These are phyloP conservation scores for Luscinia luscinia DNA, from an alignment of 2,797 vertebrate genomes.

Conservation along the genomic window DNA sequence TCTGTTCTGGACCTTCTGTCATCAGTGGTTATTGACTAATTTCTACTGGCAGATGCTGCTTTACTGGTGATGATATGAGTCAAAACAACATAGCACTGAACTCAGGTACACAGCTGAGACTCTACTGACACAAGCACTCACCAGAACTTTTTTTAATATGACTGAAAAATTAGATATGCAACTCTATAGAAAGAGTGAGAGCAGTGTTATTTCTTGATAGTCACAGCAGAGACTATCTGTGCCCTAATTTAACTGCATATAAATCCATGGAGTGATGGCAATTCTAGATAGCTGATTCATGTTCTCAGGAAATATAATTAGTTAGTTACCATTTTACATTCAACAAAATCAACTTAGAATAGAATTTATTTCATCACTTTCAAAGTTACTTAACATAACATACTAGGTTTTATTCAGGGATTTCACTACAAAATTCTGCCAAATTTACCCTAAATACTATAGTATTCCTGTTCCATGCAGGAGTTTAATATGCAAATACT, in stretches of 20 bases:
- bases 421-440: not conserved
- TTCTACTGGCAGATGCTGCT: not conserved
- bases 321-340: not conserved
- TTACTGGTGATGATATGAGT: not conserved
- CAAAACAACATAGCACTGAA: not conserved
- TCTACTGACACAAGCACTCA: not conserved
- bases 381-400: not conserved
- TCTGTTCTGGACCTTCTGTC: constrained; percentile 31
- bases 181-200: not conserved
- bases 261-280: not conserved
- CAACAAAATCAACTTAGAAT: not conserved
- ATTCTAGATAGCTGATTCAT: not conserved
- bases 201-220: not conserved
- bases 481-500: not conserved
- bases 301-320: constrained; percentile 4
- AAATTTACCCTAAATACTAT: not conserved
- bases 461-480: not conserved
- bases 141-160: not conserved
- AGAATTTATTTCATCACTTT: not conserved
- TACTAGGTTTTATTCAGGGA: not conserved
- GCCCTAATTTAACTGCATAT: not conserved
- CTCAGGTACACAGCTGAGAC: not conserved
- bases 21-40: constrained; percentile 18
- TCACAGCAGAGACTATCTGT: not conserved
- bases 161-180: not conserved